Evolutionary conservation across 1,140 invertebrate species (phyloP).

Genomic region (Aphidius gifuensis): DNA sequence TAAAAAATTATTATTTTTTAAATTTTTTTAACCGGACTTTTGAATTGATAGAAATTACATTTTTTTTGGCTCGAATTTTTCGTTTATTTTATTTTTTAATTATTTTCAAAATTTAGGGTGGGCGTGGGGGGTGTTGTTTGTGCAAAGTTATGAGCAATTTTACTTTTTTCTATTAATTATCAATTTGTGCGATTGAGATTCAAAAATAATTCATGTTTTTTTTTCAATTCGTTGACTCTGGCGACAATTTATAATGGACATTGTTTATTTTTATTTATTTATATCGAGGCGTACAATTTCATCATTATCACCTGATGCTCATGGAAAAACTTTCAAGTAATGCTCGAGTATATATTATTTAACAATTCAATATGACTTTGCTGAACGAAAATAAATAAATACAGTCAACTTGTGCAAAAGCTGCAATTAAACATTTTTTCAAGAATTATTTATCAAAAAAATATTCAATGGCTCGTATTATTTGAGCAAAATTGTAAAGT

Average conservation of each 20-base stretch:
- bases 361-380: no score
- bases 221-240: background rate
- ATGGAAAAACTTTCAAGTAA: no score
- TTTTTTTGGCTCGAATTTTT: conserved; percentile 17
- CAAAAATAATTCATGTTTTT: background rate
- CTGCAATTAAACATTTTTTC: no score
- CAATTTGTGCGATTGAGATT: conserved; percentile 4
- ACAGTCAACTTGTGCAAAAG: no score
- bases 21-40: conserved; percentile 10
- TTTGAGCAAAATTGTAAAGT: no score
- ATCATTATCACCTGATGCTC: no score
- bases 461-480: no score
- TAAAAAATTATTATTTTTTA: conserved; percentile 5
- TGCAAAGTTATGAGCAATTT: conserved; percentile 16
- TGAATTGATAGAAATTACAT: background rate
- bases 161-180: background rate
- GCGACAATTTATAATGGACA: no score
- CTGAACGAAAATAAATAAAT: no score
- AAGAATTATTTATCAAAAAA: no score
- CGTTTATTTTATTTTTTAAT: background rate
- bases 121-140: conserved; percentile 3
- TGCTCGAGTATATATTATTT: no score
- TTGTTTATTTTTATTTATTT: background rate
- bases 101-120: background rate
- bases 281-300: background rate